phyloP scores from a whole-genome alignment of 2,888 invertebrate species.

The Cephus rjabovi region DNA sequence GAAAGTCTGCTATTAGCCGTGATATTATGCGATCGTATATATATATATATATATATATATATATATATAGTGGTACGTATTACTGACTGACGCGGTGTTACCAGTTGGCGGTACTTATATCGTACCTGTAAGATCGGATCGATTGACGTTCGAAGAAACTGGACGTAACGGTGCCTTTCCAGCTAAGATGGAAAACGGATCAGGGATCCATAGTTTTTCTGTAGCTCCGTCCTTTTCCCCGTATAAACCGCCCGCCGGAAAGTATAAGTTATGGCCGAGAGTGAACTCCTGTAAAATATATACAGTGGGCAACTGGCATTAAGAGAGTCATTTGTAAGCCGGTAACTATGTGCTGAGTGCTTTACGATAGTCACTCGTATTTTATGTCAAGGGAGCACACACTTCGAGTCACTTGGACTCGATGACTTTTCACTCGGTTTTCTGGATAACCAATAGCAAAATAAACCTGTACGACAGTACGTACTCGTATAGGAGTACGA shows the following conservation, averaged over 20 bases:
- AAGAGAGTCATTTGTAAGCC: slow-evolving; percentile 57
- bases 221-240: slow-evolving; percentile 23
- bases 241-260: slow-evolving; percentile 31
- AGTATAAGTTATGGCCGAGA: slow-evolving; percentile 56
- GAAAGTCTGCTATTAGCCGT: background rate
- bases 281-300: slow-evolving; percentile 49
- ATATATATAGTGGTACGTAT: background rate
- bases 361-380: slow-evolving; percentile 45
- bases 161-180: slow-evolving; percentile 43
- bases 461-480: background rate
- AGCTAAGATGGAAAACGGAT: slow-evolving; percentile 42
- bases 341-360: slow-evolving; percentile 41
- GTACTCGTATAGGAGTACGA: background rate
- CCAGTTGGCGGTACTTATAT: background rate
- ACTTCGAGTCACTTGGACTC: slow-evolving; percentile 12
- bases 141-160: slow-evolving; percentile 45
- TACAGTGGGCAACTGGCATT: slow-evolving; percentile 47
- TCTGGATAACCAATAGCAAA: background rate
- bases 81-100: background rate
- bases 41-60: background rate
- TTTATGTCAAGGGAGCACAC: slow-evolving; percentile 38
- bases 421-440: background rate
- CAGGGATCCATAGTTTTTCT: slow-evolving; percentile 4
- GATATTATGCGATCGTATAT: background rate
- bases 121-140: slow-evolving; percentile 22